Evolutionary conservation across 2,888 invertebrate genomes (phyloP), one percentile per base, ranked within the genome.

Genomic region (Agrotis segetum): DNA sequence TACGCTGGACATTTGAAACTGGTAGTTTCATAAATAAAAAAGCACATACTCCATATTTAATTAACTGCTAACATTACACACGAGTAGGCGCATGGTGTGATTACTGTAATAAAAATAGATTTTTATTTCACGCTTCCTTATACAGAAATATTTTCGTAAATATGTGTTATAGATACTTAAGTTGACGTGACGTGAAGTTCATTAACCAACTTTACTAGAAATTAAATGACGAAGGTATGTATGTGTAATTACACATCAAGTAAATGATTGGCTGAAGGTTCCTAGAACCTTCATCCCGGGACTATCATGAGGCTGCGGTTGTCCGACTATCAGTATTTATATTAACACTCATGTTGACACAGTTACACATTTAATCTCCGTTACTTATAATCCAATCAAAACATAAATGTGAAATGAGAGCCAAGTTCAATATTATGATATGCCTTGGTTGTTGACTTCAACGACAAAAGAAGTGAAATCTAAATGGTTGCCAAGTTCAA

Each of bases 1-100:
- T 59, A 49, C 21, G 19, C 61, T 53, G 3, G 21, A 59, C 24
- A 66, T 74, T 74, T 55, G 19, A 66, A 76, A 67, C 55, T 49
- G 34, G 13, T 44, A 17, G 29, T 62, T 64, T 47, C 60, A 60
- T 62, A 16, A 34, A 60, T 52, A 11, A 19, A 58, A 49, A 47
- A 24, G 17, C 49, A 50, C 52, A 49, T 21, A 21, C n/a, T 53
- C 49, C 11, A 63, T 60, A 64, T 62, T 55, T 46, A 75, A 56
- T 66, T 64, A 55, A 68, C 19, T 58, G 34, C 49, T 67, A 58
- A 62, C 55, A 2, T 16, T 65, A 65, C 52, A 58, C 47, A 63
- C 24, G 34, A 63, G 44, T 24, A 24, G 61, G 60, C 19, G 14
- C 24, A 68, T 46, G 24, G 24, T 24, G 24, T 24, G 24, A 24